Base-by-base conservation (phyloP, 1,140 invertebrate species). In the Megalonaias nervosa region DNA sequence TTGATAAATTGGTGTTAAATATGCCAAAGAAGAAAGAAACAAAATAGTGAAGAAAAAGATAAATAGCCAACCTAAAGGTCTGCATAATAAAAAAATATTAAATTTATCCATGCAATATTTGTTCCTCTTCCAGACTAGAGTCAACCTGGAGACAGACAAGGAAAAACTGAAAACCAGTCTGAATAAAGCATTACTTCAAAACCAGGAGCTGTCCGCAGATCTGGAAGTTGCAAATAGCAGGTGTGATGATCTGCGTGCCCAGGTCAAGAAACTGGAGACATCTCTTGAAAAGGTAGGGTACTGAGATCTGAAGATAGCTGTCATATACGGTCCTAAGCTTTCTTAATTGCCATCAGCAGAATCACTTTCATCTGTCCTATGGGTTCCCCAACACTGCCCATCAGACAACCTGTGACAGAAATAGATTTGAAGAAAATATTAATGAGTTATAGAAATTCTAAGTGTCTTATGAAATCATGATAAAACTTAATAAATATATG, bases 211-310 rank as follows among this genome's bases (percentile, higher is more conserved):
- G 31, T 72, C 84, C 5, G 83, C 81, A 23, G 84, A 89, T 23
- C 73, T 89, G 38, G 80, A 85, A 70, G 71, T 70, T 15, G 75
- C 76, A 21, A 81, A 84, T 48, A 75, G 71, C 13, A 84, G 85
- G 72, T 74, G 80, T 38, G 38, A 72, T 14, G 78, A 88, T 26
- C 81, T 88, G 6, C 68, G 82, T 23, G 75, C 73, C n/a, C 79
- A 86, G 19, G 23, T 81, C 14, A 73, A 71, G 21, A 78, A 77
- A 61, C 75, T 89, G 23, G 84, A 88, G 67, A 75, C 82, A 3
- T 73, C 81, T 31, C 69, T 88, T 5, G 88, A 88, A 68, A 87
- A 88, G 84, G 87, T 89, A 71, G n/a, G 23, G 16, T 48, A 48
- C 38, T 48, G 11, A 48, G 38, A 48, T 48, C 11, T 48, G 38